These are phyloP conservation scores for Halesus radiatus DNA, from an alignment of 1,140 invertebrate species.

Conservation along the genomic window DNA sequence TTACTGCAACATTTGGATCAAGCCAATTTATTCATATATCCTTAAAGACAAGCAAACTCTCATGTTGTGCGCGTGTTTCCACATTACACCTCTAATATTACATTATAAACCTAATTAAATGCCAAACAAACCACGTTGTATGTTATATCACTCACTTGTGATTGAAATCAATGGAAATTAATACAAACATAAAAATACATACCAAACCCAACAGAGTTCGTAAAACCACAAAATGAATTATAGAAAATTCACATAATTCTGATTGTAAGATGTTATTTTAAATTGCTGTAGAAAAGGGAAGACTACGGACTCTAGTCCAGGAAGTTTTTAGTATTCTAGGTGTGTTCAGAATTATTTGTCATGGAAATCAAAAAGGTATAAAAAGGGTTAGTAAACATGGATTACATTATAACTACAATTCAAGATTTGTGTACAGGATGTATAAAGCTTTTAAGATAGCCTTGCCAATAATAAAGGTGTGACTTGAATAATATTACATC, in stretches of 20 bases:
- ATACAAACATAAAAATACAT: no score
- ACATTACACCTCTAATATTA: conserved; percentile 8
- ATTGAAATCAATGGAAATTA: no score
- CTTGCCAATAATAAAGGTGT: not conserved
- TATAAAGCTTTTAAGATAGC: conserved; percentile 13
- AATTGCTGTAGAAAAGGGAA: conserved; percentile 9
- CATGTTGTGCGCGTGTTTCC: not conserved
- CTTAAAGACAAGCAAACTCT: conserved; percentile 23
- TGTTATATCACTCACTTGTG: not conserved
- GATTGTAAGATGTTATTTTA: not conserved
- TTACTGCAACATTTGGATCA: conserved; percentile 29
- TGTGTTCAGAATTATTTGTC: not conserved
- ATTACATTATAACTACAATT: conserved; percentile 8
- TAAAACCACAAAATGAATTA: no score
- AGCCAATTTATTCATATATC: conserved; percentile 44
- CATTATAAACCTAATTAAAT: conserved; percentile 10
- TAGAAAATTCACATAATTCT: no score
- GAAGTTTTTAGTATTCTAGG: not conserved
- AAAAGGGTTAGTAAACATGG: not conserved
- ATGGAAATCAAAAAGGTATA: not conserved
- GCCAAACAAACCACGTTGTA: not conserved
- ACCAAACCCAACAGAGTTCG: no score
- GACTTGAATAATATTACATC: no score
- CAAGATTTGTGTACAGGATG: not conserved
- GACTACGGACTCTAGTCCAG: not conserved